Evolutionary conservation across 2,888 invertebrate genomes (phyloP).

Genomic region (Hermaeophaga mercurialis): DNA sequence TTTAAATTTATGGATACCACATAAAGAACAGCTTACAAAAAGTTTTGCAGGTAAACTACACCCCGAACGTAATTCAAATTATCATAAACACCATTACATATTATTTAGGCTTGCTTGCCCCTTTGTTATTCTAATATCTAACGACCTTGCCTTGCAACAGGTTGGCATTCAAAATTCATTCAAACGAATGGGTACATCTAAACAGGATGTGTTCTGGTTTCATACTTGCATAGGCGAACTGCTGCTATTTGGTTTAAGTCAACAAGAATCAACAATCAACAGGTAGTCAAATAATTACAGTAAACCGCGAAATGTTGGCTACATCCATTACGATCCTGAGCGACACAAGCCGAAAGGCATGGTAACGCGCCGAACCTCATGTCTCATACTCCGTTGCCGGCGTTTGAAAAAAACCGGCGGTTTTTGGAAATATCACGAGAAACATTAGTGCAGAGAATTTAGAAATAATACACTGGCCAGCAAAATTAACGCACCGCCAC

Average conservation of each 20-base stretch:
- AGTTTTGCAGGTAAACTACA: too few species aligned
- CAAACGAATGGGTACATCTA: slow-evolving; percentile 23
- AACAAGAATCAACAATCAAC: slow-evolving; percentile 27
- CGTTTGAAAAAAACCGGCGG: too few species aligned
- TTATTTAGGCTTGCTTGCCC: too few species aligned
- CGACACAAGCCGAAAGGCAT: slow-evolving; percentile 45
- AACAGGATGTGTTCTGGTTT: slow-evolving; percentile 6
- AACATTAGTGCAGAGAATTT: too few species aligned
- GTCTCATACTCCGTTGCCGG: slow-evolving; percentile 40
- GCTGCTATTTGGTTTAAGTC: slow-evolving; percentile 26
- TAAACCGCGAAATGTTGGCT: slow-evolving; percentile 28
- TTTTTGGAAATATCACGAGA: too few species aligned
- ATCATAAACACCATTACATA: too few species aligned
- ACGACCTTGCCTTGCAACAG: slow-evolving; percentile 22
- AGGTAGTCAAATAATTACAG: slow-evolving; percentile 31
- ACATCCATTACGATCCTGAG: slow-evolving; percentile 29
- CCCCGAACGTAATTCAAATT: too few species aligned
- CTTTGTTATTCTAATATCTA: slow-evolving; percentile 12
- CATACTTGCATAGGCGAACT: slow-evolving; percentile 25
- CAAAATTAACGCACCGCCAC: too few species aligned
- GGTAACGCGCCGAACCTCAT: slow-evolving; percentile 50
- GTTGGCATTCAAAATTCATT: slow-evolving; percentile 23
- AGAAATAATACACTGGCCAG: too few species aligned
- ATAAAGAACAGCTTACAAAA: too few species aligned
- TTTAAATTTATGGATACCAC: too few species aligned